Evolutionary conservation across 2,888 invertebrate species (phyloP), one percentile per base, ranked within the genome.

Genomic region (Lasioglossum lativentre): DNA sequence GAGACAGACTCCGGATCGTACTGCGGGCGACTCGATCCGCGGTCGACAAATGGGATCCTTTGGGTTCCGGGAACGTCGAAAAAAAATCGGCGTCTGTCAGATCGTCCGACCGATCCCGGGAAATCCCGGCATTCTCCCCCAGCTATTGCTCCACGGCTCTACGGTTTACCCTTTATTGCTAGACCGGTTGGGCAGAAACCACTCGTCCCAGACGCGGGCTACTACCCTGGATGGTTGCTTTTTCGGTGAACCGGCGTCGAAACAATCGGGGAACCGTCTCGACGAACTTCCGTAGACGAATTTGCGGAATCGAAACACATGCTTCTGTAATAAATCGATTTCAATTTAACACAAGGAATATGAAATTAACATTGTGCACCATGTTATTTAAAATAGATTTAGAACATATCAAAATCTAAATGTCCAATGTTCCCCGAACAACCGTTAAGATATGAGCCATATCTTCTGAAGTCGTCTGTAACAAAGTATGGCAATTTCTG

Each of bases 1-100:
- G 16, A 63, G 59, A 59, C 12, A 30, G 59, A 27, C 27, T 23
- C 23, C 2, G 23, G 52, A 52, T 52, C 38, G 23, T 38, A 34
- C 74, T 56, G 47, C 77, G 83, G 30, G 78, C 75, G 72, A 63
- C 73, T 52, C 78, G 78, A 86, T 84, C 70, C 78, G 74, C 75
- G 70, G 83, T 63, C 79, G 84, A 85, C 89, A 92, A 92, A 92
- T 90, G 88, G 90, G 88, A 89, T 91, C 88, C 91, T 92, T 88
- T 89, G 86, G 89, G 89, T 83, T 52, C 68, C 40, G 12, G 45
- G 52, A 40, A 45, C 72, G 86, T 77, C 70, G 77, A 47, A 30
- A 71, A 74, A 86, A 76, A 10, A 72, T 52, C 42, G 30, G 12
- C 30, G 66, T 23, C 30, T 42, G 66, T 66, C 66, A 19, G 66